phyloP scores from a whole-genome alignment of 1,140 invertebrate genomes.

The Meloidogyne hapla region DNA sequence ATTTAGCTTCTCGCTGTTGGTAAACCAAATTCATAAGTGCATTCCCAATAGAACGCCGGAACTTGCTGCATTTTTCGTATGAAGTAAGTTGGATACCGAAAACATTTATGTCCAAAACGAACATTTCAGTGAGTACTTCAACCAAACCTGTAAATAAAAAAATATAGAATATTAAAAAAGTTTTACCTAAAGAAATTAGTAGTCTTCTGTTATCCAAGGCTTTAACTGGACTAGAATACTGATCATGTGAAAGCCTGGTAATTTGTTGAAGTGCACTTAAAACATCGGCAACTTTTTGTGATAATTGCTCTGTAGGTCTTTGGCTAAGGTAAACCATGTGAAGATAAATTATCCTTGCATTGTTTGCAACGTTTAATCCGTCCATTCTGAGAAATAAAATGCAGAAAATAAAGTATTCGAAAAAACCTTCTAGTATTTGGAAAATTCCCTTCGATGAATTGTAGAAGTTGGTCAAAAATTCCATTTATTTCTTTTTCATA shows the following conservation, averaged over 20 bases:
- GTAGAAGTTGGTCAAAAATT: not conserved
- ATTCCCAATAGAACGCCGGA: conserved; percentile 22
- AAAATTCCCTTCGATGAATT: not conserved
- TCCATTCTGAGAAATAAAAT: not conserved
- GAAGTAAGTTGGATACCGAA: conserved; percentile 12
- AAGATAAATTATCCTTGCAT: conserved; percentile 13
- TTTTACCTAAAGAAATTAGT: conserved; percentile 8
- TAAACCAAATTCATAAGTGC: conserved; percentile 27
- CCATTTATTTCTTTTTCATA: not conserved
- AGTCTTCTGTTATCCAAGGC: conserved; percentile 15
- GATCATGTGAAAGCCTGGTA: conserved; percentile 23
- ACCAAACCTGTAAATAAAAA: not conserved
- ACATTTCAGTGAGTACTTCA: conserved; percentile 14
- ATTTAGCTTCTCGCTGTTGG: conserved; percentile 22
- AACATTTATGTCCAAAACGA: not conserved
- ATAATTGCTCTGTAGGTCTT: not conserved
- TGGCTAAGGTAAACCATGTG: conserved; percentile 18
- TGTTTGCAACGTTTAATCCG: conserved; percentile 4
- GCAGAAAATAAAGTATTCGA: not conserved
- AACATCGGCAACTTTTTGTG: not conserved
- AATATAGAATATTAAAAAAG: not conserved
- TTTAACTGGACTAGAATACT: conserved; percentile 17
- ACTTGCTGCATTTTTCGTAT: conserved; percentile 25
- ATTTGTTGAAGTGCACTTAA: conserved; percentile 7
- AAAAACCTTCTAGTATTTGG: not conserved